Evolutionary conservation across 2,113 vertebrate species (phyloP), one percentile per base, ranked within the genome.

Genomic region (Tenebrosternarchus preto): DNA sequence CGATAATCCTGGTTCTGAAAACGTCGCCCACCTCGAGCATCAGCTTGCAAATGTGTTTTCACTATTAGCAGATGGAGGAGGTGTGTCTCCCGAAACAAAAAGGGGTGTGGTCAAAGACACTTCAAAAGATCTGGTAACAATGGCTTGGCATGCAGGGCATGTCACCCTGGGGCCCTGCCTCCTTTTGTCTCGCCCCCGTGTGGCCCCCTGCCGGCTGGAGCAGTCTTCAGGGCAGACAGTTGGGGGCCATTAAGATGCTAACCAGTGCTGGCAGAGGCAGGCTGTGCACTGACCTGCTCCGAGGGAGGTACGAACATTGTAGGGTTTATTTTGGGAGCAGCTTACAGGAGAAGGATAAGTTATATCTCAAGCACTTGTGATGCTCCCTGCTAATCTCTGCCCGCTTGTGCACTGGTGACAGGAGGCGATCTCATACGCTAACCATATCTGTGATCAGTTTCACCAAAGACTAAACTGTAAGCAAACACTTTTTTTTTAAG

Each of bases 181-280:
- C 66, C 81, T 69, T 80, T 85, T 78, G 81, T 81, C 20, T 22
- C 11, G 46, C 74, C 77, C 43, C 31, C 27, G 69, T 53, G 56
- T 71, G 78, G n/a, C 22, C 74, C 56, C 83, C 80, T n/a, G n/a
- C n/a, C n/a, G n/a, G n/a, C 74, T 78, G 20, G 6, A 61, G 63
- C 61, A 76, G 31, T 76, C 64, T 39, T 29, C 72, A 70, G 61
- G 68, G 53, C n/a, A 76, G 43, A 68, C 53, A 57, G 66, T 66
- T 57, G 61, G 67, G 72, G 33, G 60, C 29, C 61, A 59, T 81
- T 85, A 56, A 81, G 59, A 83, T 83, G 78, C 73, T 81, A 86
- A 86, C 68, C 73, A 56, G 55, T 81, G 31, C 75, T 73, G 60
- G 61, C 61, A 73, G 36, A 9, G 61, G 53, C 60, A 53, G 71